Evolutionary conservation across 2,888 invertebrate genomes (phyloP).

Genomic region (Macropis europaea): DNA sequence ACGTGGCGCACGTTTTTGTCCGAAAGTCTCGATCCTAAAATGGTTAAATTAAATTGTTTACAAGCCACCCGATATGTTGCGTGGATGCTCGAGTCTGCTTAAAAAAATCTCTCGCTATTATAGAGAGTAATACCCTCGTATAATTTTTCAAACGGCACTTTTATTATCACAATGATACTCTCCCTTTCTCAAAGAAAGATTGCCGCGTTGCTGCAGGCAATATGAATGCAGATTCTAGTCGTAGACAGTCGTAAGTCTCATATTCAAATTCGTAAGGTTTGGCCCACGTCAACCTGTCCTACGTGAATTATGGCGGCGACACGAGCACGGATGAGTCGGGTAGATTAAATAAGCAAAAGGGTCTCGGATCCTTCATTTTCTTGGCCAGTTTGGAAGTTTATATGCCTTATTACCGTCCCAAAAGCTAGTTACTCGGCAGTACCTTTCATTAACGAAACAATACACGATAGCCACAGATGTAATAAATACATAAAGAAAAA

Average conservation of each 20-base stretch:
- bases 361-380: conserved; percentile 6
- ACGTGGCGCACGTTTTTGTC: too few relatives aligned
- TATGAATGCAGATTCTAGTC: conserved; percentile 60
- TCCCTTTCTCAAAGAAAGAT: conserved; percentile 12
- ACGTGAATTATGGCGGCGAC: conserved; percentile 58
- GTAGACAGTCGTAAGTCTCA: conserved; percentile 59
- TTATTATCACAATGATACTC: conserved; percentile 24
- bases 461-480: too few relatives aligned
- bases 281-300: conserved; percentile 49
- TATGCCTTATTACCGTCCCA: too few relatives aligned
- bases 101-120: neutral
- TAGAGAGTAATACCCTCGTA: conserved; percentile 11
- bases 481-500: too few relatives aligned
- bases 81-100: neutral
- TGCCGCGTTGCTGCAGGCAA: conserved; percentile 28
- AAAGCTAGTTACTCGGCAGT: too few relatives aligned
- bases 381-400: neutral
- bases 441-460: too few relatives aligned
- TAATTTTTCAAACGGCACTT: conserved; percentile 38
- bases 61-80: neutral
- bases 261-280: conserved; percentile 61
- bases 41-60: neutral
- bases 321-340: conserved; percentile 47
- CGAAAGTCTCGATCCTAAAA: too few relatives aligned
- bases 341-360: conserved; percentile 54